A percentile compares a stretch with the other conserved stretches of the same genome.
These are phyloP conservation scores for Odontesthes bonariensis DNA, from an alignment of 2,113 vertebrate genomes.

Conservation along the genomic window DNA sequence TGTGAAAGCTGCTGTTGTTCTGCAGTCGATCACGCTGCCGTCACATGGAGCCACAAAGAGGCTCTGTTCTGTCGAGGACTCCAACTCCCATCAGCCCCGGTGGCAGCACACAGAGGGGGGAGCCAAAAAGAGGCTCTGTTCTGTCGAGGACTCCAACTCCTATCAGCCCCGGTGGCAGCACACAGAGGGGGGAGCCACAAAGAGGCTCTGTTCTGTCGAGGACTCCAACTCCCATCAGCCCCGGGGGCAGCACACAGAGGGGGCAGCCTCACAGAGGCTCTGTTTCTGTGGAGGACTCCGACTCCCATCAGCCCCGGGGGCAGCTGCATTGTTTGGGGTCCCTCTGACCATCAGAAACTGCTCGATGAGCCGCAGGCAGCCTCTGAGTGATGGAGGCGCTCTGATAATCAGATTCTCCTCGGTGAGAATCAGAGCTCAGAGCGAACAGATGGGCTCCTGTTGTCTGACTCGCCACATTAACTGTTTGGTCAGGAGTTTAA, in stretches of 20 bases:
- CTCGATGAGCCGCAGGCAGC: no score
- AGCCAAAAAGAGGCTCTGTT: conserved; percentile 73
- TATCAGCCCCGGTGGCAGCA: conserved; percentile 35
- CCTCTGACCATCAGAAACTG: no score
- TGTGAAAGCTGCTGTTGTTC: conserved; percentile 66
- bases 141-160: conserved; percentile 39
- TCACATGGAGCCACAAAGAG: conserved; percentile 79
- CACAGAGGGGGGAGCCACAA: no score
- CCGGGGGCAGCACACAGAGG: not conserved
- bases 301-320: conserved; percentile 50
- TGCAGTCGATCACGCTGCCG: conserved; percentile 65
- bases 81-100: conserved; percentile 47
- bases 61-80: conserved; percentile 49
- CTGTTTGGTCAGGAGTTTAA: not conserved
- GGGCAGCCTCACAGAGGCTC: no score
- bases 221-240: conserved; percentile 56
- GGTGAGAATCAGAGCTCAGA: not conserved
- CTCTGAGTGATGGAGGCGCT: not conserved
- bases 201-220: not conserved
- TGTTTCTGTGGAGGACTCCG: conserved; percentile 9
- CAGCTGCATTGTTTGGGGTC: no score
- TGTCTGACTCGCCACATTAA: not conserved
- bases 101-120: no score
- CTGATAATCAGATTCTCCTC: not conserved
- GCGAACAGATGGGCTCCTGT: not conserved